Evolutionary conservation across 1,140 invertebrate genomes (phyloP).

Genomic region (Lepidostoma basale): DNA sequence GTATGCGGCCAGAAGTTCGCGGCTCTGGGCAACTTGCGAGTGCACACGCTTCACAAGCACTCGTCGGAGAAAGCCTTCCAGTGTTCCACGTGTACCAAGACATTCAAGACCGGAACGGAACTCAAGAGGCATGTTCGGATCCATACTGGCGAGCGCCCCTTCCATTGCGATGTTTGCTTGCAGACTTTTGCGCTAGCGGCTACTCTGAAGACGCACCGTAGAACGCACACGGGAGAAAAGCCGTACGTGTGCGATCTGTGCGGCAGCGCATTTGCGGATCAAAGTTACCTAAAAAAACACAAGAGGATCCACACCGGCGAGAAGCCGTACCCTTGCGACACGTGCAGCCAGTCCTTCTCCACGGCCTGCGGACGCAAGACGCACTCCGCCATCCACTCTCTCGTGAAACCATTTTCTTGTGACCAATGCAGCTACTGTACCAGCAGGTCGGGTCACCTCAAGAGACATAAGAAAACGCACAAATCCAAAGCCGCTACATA

Average conservation of each 20-base stretch:
- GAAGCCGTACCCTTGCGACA: slow-evolving; percentile 45
- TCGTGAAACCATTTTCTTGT: background rate
- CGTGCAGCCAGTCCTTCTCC: slow-evolving; percentile 62
- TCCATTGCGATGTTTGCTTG: too few species aligned
- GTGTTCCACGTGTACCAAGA: background rate
- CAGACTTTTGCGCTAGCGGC: too few species aligned
- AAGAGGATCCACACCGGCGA: background rate
- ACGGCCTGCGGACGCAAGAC: slow-evolving; percentile 51
- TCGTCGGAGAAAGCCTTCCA: background rate
- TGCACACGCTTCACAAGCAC: background rate
- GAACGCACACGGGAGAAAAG: background rate
- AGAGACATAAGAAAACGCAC: too few species aligned
- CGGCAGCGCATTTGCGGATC: slow-evolving; percentile 56
- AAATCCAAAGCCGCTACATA: too few species aligned
- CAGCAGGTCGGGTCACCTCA: too few species aligned
- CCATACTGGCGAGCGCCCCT: too few species aligned
- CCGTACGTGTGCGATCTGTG: background rate
- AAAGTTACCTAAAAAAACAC: slow-evolving; percentile 35
- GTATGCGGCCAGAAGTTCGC: too few species aligned
- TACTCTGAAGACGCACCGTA: too few species aligned
- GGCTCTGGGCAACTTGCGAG: background rate
- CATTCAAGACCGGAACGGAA: background rate
- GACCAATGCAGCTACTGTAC: background rate
- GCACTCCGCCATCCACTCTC: slow-evolving; percentile 50
- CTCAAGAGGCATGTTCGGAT: too few species aligned